Percentiles rank a stretch among this genome's conserved stretches.
These are phyloP conservation scores for Dicaeum eximium DNA, from an alignment of 2,113 vertebrate genomes.

Conservation along the genomic window DNA sequence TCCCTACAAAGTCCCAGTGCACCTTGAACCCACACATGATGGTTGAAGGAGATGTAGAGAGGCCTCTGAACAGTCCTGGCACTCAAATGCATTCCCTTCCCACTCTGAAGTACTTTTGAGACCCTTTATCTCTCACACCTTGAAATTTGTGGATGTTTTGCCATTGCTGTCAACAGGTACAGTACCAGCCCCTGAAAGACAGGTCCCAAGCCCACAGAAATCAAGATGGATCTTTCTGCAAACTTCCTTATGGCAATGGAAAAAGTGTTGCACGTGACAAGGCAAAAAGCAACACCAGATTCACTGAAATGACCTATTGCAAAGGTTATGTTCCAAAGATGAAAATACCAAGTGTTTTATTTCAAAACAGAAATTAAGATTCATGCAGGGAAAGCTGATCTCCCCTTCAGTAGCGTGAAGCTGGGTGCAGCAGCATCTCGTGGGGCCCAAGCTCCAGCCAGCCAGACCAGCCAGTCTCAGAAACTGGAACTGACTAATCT, in stretches of 20 bases:
- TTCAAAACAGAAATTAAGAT: background rate
- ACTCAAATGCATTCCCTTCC: background rate
- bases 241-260: background rate
- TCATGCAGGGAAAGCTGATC: background rate
- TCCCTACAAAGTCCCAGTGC: background rate
- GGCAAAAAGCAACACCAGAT: background rate
- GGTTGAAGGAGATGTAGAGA: background rate
- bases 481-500: slow-evolving; percentile 45
- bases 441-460: background rate
- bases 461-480: background rate
- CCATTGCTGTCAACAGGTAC: background rate
- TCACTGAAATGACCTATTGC: background rate
- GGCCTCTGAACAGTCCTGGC: background rate
- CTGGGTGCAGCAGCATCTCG: background rate
- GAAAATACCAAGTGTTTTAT: background rate
- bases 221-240: background rate
- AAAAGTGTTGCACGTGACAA: background rate
- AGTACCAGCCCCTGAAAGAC: background rate
- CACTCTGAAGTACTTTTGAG: background rate
- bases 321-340: background rate
- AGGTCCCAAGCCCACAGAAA: background rate
- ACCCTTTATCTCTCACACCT: background rate
- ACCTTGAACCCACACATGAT: background rate
- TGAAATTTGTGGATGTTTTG: background rate
- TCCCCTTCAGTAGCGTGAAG: fast-evolving